Conservation (phyloP, 2,113 vertebrate genomes). For the Leucoraja erinaceus region DNA sequence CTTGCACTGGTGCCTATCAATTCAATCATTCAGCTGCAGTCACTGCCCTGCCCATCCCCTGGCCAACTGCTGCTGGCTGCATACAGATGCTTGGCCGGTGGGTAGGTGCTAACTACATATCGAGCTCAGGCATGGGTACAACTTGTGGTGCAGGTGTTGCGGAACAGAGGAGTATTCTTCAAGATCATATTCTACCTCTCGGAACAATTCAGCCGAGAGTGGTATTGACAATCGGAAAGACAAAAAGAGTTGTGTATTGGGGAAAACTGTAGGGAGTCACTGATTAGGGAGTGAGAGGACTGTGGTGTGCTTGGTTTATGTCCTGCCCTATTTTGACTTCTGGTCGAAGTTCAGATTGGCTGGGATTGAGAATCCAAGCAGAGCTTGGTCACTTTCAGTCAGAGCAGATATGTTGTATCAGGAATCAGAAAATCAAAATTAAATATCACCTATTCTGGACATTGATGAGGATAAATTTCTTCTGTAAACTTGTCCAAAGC, state of each 20-base stretch:
- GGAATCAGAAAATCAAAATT: no score
- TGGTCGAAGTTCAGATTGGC: no score
- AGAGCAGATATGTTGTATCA: no score
- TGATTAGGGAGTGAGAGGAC: not conserved
- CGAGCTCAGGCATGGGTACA: not conserved
- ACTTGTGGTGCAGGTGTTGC: not conserved
- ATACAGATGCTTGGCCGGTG: not conserved
- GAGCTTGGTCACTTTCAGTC: no score
- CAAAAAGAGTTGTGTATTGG: not conserved
- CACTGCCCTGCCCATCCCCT: not conserved
- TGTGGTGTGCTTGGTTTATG: not conserved
- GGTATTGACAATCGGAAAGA: not conserved
- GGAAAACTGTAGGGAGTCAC: not conserved
- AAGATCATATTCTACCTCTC: not conserved
- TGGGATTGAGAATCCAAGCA: no score
- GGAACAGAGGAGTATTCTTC: not conserved
- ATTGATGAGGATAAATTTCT: no score
- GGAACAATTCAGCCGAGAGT: not conserved
- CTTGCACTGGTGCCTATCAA: not conserved
- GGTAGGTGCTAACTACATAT: no score
- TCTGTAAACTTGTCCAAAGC: no score
- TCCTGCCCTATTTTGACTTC: no score
- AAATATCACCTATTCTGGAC: no score
- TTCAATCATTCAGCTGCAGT: not conserved
- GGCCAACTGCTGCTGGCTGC: not conserved